Conservation (phyloP, 2,888 invertebrate genomes). For the Polia nebulosa region DNA sequence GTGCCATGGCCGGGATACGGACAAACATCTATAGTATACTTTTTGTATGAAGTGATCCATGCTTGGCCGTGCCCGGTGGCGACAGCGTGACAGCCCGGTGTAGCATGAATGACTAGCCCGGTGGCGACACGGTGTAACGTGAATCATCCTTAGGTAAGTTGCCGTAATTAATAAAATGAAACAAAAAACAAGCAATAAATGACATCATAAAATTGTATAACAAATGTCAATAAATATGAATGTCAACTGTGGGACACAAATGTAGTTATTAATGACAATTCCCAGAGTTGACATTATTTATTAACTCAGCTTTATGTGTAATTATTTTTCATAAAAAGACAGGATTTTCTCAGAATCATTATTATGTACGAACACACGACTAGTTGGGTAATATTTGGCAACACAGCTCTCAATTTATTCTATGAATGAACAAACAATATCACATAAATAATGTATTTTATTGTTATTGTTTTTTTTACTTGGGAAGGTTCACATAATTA, state of each 20-base stretch:
- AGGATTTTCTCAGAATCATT: conserved; percentile 30
- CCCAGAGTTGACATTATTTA: conserved; percentile 16
- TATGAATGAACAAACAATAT: conserved; percentile 8
- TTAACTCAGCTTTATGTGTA: not conserved
- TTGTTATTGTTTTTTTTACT: not conserved
- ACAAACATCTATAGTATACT: no score
- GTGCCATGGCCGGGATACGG: no score
- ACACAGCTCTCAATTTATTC: conserved; percentile 19
- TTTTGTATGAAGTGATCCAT: no score
- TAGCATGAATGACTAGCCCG: no score
- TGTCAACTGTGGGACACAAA: conserved; percentile 39
- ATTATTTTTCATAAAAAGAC: not conserved
- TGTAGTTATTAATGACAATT: not conserved
- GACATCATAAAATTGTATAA: conserved; percentile 1
- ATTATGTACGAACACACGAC: not conserved
- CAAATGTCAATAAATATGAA: conserved; percentile 35
- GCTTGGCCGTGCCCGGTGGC: no score
- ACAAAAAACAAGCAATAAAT: conserved; percentile 9
- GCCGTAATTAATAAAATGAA: no score
- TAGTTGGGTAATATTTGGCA: conserved; percentile 4
- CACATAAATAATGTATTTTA: not conserved
- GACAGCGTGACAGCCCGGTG: no score
- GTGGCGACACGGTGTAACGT: no score
- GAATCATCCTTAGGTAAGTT: no score
- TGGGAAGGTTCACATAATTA: conserved; percentile 4